These are phyloP conservation scores for Amblyjoppa fuscipennis DNA, from an alignment of 2,888 invertebrate genomes.

Conservation along the genomic window DNA sequence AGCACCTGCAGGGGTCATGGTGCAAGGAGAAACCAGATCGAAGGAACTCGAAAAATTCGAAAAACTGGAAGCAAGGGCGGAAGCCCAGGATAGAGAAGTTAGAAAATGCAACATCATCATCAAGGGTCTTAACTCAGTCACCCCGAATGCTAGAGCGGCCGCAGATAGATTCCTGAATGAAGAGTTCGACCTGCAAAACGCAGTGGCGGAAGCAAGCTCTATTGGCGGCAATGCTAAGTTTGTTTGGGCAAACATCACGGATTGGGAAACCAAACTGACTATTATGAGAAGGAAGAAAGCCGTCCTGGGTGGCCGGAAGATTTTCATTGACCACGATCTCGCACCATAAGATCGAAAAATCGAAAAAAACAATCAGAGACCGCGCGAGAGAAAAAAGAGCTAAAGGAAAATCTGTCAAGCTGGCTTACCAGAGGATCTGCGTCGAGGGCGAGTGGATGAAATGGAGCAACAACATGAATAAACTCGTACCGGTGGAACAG, in stretches of 20 bases:
- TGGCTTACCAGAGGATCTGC: background rate
- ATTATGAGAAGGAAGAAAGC: constrained; percentile 11
- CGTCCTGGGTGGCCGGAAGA: background rate
- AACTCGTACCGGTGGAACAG: background rate
- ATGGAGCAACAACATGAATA: background rate
- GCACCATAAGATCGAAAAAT: constrained; percentile 6
- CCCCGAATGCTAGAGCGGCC: background rate
- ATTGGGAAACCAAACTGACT: background rate
- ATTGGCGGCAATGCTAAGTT: background rate
- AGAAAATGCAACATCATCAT: constrained; percentile 17
- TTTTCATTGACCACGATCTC: constrained; percentile 10
- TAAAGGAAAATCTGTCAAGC: constrained; percentile 1
- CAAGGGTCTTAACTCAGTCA: background rate
- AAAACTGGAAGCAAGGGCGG: background rate
- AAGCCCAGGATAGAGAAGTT: constrained; percentile 14
- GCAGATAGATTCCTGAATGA: background rate
- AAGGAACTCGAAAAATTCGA: background rate
- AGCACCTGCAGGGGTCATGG: background rate
- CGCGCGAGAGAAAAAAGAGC: constrained; percentile 8
- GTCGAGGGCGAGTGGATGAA: constrained; percentile 1
- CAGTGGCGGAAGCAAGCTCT: background rate
- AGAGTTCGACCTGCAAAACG: background rate
- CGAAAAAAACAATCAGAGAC: background rate
- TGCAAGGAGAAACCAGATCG: background rate
- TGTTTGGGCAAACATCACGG: background rate